phyloP scores from a whole-genome alignment of 1,140 invertebrate genomes.

The Hycleus cichorii region DNA sequence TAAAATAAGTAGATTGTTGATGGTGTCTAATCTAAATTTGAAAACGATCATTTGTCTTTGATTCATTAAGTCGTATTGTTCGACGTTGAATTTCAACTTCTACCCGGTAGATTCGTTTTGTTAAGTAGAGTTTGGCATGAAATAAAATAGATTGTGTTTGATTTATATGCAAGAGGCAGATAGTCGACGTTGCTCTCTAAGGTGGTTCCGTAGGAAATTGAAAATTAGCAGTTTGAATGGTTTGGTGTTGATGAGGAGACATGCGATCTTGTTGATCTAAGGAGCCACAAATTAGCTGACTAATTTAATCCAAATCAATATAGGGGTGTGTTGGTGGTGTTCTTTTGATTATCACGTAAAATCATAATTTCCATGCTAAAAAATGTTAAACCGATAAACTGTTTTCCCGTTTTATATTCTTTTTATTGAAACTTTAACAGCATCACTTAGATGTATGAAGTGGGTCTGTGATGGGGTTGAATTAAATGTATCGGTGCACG shows the following conservation, averaged over 20 bases:
- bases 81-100: too few relatives aligned
- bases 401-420: background rate
- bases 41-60: too few relatives aligned
- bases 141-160: slow-evolving; percentile 13
- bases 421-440: background rate
- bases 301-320: background rate
- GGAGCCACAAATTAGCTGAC: background rate
- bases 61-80: too few relatives aligned
- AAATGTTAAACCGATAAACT: too few relatives aligned
- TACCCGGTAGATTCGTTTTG: too few relatives aligned
- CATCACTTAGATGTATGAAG: background rate
- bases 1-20: too few relatives aligned
- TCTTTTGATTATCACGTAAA: background rate
- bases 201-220: slow-evolving; percentile 22
- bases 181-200: slow-evolving; percentile 10
- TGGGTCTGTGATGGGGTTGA: background rate
- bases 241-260: slow-evolving; percentile 1
- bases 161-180: slow-evolving; percentile 21
- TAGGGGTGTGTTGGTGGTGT: background rate
- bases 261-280: background rate
- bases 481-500: slow-evolving; percentile 8
- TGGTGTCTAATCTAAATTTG: too few relatives aligned
- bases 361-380: background rate
- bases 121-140: too few relatives aligned
- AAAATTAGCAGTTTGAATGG: slow-evolving; percentile 19